A percentile compares a stretch with the other conserved stretches of the same genome.
Conservation (phyloP, 2,797 vertebrate genomes). For the Macropus fuliginosus region DNA sequence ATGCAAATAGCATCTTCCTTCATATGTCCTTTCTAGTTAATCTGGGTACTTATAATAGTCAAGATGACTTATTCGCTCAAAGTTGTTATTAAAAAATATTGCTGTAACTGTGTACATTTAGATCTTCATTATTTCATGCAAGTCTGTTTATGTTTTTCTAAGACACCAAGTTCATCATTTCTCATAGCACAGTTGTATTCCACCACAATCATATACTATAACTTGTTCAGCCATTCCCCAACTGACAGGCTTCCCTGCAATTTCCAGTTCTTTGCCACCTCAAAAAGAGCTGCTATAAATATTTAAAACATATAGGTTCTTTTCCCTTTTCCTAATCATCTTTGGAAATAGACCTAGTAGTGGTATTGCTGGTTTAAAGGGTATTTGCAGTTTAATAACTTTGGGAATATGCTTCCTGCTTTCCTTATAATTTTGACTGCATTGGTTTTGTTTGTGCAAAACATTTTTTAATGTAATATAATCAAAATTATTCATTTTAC, state of each 20-base stretch:
- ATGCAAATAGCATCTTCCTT: background rate
- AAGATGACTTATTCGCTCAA: background rate
- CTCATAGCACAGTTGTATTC: background rate
- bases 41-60: background rate
- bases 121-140: background rate
- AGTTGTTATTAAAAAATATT: background rate
- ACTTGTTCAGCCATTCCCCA: background rate
- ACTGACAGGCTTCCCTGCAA: background rate
- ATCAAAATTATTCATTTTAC: no score
- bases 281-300: background rate
- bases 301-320: background rate
- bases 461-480: no score
- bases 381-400: no score
- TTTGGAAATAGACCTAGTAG: no score
- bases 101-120: no score
- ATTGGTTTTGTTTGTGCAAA: no score
- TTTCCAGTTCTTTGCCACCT: background rate
- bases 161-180: background rate
- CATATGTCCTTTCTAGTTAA: background rate
- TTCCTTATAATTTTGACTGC: no score
- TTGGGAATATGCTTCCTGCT: no score
- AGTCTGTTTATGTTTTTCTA: background rate
- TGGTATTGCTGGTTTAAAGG: no score
- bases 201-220: background rate
- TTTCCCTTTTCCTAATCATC: no score